Conservation (phyloP, 2,113 vertebrate species). For the Orcinus orca region DNA sequence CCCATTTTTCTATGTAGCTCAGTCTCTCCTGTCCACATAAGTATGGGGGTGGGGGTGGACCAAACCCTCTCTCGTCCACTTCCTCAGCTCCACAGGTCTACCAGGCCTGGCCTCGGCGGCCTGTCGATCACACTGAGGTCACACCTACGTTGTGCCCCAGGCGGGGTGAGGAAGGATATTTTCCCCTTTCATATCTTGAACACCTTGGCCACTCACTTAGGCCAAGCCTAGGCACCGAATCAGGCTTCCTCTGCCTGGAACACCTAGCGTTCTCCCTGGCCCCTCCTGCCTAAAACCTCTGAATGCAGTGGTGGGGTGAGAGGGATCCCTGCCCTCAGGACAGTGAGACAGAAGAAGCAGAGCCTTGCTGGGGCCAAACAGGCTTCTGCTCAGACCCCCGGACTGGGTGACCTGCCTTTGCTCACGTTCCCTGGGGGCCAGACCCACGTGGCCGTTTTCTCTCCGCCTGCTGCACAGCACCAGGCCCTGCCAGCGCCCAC, state of each 20-base stretch:
- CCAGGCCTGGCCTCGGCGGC: neutral
- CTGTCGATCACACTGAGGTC: neutral
- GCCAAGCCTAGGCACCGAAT: neutral
- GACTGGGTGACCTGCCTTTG: neutral
- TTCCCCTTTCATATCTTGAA: neutral
- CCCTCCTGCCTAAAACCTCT: neutral
- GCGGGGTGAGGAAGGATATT: fast-evolving
- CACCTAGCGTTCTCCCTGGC: neutral
- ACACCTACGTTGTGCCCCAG: neutral
- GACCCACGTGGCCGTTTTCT: neutral
- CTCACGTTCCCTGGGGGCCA: neutral
- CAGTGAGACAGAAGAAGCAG: neutral
- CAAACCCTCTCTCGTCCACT: neutral
- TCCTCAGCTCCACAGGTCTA: neutral
- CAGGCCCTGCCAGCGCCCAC: neutral
- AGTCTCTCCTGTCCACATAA: neutral
- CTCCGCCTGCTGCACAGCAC: neutral
- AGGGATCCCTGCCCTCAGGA: neutral
- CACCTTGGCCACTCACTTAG: neutral
- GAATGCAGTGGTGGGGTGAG: neutral
- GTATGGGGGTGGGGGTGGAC: fast-evolving
- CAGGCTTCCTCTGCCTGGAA: neutral
- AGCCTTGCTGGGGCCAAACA: neutral
- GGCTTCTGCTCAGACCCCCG: neutral
- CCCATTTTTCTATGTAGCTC: neutral